Evolutionary conservation across 2,888 invertebrate species (phyloP), one percentile per base, ranked within the genome.

Genomic region (Ectemnius continuus): DNA sequence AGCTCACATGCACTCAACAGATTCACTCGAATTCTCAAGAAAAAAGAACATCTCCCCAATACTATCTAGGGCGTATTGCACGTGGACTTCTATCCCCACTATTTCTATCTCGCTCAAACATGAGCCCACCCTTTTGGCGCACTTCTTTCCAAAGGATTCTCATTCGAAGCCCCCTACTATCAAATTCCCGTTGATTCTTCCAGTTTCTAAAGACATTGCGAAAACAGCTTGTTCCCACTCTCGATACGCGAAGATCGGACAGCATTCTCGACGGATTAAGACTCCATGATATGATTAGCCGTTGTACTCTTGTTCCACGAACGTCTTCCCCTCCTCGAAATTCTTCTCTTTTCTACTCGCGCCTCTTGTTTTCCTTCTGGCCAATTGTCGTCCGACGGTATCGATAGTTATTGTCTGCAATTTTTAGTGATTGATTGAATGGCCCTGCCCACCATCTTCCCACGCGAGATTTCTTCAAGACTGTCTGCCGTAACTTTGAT

Each of bases 281-380:
- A 79, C 84, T 85, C 76, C 81, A 75, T 86, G 87, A 88, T 88
- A 88, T 88, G 88, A 87, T 79, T 84, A 80, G 84, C 85, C 84
- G 70, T 86, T 87, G 83, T 84, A 85, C 82, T 84, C 82, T 36
- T 75, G 70, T 70, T 76, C 47, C 47, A 20, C 75, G 60, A 70
- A 72, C 76, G 59, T 70, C 52, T 45, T 20, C 16, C 18, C 20
- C 14, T 16, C 18, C 16, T 3, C 20, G 14, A 11, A 20, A 36
- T 20, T n/a, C 26, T 61, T 11, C 28, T 5, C 36, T 16, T 64
- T 28, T 46, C 52, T 16, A 45, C 46, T n/a, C 58, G 48, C 8
- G 23, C 3, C 36, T 36, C 36, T 36, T 36, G 36, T 6, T 6
- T 52, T 16, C 16, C 4, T 52, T 14, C 16, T 13, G 52, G 13